These are phyloP conservation scores for Ceratitis capitata DNA, from an alignment of 1,140 invertebrate genomes.

Conservation along the genomic window DNA sequence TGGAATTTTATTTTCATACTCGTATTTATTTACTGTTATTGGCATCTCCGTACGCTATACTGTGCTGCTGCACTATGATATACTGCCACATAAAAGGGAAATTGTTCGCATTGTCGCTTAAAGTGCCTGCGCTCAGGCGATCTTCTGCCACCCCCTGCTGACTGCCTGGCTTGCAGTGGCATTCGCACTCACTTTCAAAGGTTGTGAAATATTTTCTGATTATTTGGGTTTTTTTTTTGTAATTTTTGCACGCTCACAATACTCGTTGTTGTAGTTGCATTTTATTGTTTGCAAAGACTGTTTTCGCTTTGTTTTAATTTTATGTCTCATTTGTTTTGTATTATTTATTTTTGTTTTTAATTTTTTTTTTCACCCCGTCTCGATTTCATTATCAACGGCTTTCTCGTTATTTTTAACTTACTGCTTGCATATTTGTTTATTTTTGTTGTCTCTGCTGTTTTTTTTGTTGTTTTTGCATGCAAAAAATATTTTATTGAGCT, in stretches of 20 bases:
- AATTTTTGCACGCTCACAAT: not conserved
- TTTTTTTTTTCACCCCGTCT: not conserved
- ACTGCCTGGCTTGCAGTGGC: not conserved
- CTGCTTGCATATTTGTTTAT: not conserved
- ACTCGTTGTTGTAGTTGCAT: not conserved
- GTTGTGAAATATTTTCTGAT: not conserved
- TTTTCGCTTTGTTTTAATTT: not conserved
- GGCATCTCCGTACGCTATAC: too few relatives aligned
- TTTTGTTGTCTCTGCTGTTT: not conserved
- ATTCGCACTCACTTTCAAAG: not conserved
- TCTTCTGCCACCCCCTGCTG: not conserved
- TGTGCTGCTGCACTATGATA: conserved; percentile 28
- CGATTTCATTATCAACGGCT: conserved; percentile 31
- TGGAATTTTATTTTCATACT: not conserved
- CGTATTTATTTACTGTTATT: conserved; percentile 32
- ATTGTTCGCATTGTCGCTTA: conserved; percentile 31
- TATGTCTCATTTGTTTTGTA: not conserved
- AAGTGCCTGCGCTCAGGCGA: conserved; percentile 18
- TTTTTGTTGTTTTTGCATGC: not conserved
- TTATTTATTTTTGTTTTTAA: not conserved
- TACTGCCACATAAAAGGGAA: conserved; percentile 35
- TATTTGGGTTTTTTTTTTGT: not conserved
- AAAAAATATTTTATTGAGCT: conserved; percentile 36
- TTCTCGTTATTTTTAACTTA: not conserved
- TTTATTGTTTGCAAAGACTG: not conserved